Conservation (phyloP, 2,888 invertebrate genomes). For the Rhagium mordax region DNA sequence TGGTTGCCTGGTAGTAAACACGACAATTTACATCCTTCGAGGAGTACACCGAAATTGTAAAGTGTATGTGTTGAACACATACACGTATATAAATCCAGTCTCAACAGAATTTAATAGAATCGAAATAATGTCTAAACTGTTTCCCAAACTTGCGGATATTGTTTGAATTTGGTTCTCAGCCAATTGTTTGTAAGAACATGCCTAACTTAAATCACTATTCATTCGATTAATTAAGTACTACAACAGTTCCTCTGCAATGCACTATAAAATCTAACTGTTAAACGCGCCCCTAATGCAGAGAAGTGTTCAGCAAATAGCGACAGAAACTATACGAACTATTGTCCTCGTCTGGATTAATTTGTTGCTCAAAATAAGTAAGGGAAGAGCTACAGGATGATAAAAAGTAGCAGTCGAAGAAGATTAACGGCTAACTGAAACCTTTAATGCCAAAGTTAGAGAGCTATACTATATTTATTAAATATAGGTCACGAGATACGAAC, state of each 20-base stretch:
- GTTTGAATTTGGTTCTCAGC: slow-evolving; percentile 68
- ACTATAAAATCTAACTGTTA: slow-evolving; percentile 27
- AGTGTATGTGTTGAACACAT: slow-evolving; percentile 58
- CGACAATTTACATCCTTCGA: slow-evolving; percentile 53
- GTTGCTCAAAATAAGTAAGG: background rate
- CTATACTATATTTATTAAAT: too few relatives aligned
- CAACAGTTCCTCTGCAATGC: slow-evolving; percentile 31
- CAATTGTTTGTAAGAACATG: slow-evolving; percentile 68
- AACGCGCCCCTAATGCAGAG: slow-evolving; percentile 5
- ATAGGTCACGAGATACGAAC: too few relatives aligned
- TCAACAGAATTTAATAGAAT: slow-evolving; percentile 70
- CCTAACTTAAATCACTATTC: slow-evolving; percentile 68
- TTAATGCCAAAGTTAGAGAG: too few relatives aligned
- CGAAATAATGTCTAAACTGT: slow-evolving; percentile 65
- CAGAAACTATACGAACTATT: background rate
- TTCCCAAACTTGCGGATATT: slow-evolving; percentile 66
- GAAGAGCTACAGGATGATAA: background rate
- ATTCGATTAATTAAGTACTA: slow-evolving; percentile 66
- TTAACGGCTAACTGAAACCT: too few relatives aligned
- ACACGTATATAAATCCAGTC: slow-evolving; percentile 66
- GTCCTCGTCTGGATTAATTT: background rate
- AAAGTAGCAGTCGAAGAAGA: too few relatives aligned
- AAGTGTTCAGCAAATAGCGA: slow-evolving; percentile 21
- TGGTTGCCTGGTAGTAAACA: slow-evolving; percentile 37
- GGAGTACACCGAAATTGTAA: slow-evolving; percentile 53